A percentile compares a stretch with the other conserved stretches of the same genome.
These are phyloP conservation scores for Ceratina australensis DNA, from an alignment of 1,140 invertebrate genomes.

Conservation along the genomic window DNA sequence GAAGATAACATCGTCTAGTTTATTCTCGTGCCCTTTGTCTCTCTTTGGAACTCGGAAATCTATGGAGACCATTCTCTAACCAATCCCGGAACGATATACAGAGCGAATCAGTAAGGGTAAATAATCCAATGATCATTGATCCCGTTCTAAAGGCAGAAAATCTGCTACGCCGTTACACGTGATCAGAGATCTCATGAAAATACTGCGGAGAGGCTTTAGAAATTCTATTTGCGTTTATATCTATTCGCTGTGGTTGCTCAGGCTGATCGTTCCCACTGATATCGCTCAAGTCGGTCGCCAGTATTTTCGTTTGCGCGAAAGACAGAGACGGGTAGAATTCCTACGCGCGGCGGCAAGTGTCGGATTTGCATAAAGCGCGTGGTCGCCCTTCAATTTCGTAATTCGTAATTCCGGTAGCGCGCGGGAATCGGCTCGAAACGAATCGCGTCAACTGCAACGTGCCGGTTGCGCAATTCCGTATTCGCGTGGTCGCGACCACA, in stretches of 20 bases:
- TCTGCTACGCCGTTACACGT: too few relatives aligned
- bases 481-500: background rate
- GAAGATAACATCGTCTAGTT: background rate
- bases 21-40: constrained; percentile 15
- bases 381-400: constrained; percentile 45
- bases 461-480: constrained; percentile 36
- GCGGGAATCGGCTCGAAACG: background rate
- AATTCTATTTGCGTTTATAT: too few relatives aligned
- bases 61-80: background rate
- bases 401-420: constrained; percentile 12
- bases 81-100: too few relatives aligned
- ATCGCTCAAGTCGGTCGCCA: too few relatives aligned
- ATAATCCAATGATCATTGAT: too few relatives aligned
- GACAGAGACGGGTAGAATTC: background rate
- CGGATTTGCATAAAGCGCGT: background rate
- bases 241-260: too few relatives aligned
- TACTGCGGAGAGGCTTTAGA: too few relatives aligned
- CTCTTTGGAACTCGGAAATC: too few relatives aligned
- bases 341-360: background rate
- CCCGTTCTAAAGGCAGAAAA: too few relatives aligned
- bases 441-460: background rate
- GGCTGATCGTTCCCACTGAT: too few relatives aligned
- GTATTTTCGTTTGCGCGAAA: background rate
- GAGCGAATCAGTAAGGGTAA: too few relatives aligned
- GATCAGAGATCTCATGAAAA: too few relatives aligned